These are phyloP conservation scores for Cherax destructor DNA, from an alignment of 1,140 invertebrate genomes.

Conservation along the genomic window DNA sequence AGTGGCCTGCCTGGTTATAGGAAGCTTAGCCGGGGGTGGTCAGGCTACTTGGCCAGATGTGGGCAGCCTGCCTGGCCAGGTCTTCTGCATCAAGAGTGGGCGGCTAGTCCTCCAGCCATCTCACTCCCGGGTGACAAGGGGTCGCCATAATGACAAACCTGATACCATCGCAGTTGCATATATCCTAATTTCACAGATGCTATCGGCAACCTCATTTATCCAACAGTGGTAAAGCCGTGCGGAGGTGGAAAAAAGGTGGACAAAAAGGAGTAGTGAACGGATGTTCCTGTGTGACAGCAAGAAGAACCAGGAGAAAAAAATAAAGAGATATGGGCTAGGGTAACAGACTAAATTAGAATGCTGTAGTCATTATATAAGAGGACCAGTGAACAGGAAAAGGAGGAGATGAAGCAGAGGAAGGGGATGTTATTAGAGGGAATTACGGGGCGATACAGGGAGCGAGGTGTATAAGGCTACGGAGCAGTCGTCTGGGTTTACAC, in stretches of 20 bases:
- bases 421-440: no score
- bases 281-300: not conserved
- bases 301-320: not conserved
- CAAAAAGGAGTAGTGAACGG: not conserved
- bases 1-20: no score
- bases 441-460: no score
- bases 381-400: not conserved
- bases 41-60: no score
- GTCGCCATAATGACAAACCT: not conserved
- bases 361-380: not conserved
- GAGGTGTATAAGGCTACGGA: not conserved
- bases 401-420: not conserved
- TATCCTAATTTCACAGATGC: conserved; percentile 1
- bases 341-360: not conserved
- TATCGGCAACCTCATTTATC: conserved; percentile 1
- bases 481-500: no score
- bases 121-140: conserved; percentile 9
- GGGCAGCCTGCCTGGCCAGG: not conserved
- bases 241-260: not conserved
- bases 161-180: conserved; percentile 1
- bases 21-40: no score
- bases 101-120: not conserved
- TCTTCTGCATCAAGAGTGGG: no score
- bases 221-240: not conserved
- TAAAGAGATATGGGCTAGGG: not conserved